Conservation (phyloP, 2,888 invertebrate genomes). For the Cheilosia vernalis region DNA sequence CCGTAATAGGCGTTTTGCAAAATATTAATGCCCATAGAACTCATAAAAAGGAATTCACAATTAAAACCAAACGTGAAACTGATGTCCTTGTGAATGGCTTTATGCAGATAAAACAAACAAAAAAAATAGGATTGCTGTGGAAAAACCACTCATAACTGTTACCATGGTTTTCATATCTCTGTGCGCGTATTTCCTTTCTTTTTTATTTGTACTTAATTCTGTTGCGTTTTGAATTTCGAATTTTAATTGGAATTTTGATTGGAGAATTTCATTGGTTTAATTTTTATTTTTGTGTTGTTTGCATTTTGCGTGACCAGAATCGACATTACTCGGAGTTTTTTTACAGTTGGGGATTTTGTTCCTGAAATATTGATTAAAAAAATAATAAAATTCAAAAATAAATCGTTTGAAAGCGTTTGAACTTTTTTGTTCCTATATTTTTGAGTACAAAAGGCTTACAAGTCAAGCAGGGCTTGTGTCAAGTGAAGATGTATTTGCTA, state of each 20-base stretch:
- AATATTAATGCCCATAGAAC: constrained; percentile 6
- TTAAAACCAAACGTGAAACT: constrained; percentile 58
- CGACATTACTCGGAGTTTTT: constrained; percentile 35
- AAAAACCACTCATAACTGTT: constrained; percentile 64
- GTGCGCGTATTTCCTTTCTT: constrained; percentile 1
- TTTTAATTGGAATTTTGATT: constrained; percentile 75
- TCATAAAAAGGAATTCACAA: constrained; percentile 49
- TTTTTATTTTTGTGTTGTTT: constrained; percentile 20
- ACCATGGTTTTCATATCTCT: constrained; percentile 59
- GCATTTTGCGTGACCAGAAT: constrained; percentile 23
- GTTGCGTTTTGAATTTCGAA: constrained; percentile 66
- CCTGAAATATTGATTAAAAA: too few relatives aligned
- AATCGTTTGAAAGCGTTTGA: too few relatives aligned
- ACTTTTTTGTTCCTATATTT: too few relatives aligned
- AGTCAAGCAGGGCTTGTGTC: too few relatives aligned
- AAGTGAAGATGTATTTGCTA: too few relatives aligned
- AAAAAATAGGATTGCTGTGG: constrained; percentile 26
- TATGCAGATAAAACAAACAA: constrained; percentile 26
- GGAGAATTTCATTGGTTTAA: constrained; percentile 67
- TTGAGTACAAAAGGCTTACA: too few relatives aligned
- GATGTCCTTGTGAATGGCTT: constrained; percentile 59
- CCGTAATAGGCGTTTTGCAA: constrained; percentile 60
- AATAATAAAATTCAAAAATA: too few relatives aligned
- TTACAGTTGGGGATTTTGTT: not conserved
- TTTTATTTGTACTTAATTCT: constrained; percentile 25